These are phyloP conservation scores for Drosophila triauraria DNA, from an alignment of 1,140 invertebrate genomes.

Conservation along the genomic window DNA sequence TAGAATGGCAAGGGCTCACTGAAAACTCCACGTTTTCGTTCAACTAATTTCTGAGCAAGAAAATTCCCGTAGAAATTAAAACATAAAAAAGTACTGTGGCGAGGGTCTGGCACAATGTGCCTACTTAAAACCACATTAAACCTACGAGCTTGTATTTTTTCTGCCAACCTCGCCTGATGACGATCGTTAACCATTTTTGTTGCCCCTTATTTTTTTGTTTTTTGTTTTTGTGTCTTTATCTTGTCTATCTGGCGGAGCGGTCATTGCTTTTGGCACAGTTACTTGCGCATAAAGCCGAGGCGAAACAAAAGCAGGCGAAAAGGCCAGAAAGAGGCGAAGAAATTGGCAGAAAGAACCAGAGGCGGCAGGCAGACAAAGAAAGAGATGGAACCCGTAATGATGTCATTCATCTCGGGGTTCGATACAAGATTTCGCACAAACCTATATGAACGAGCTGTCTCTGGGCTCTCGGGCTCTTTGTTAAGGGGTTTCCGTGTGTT, in stretches of 20 bases:
- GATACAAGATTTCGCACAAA: conserved; percentile 44
- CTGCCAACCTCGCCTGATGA: conserved; percentile 23
- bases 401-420: conserved; percentile 75
- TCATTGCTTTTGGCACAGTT: conserved; percentile 72
- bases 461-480: conserved; percentile 2
- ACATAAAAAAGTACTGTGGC: conserved; percentile 35
- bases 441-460: conserved; percentile 6
- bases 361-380: conserved; percentile 34
- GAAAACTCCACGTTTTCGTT: conserved; percentile 7
- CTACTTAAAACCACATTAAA: conserved; percentile 72
- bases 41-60: conserved; percentile 21
- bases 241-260: conserved; percentile 53
- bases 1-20: neutral
- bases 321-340: conserved; percentile 14
- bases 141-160: conserved; percentile 20
- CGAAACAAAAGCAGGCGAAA: conserved; percentile 31
- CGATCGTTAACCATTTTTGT: conserved; percentile 41
- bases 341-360: conserved; percentile 38
- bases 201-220: conserved; percentile 8
- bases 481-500: conserved; percentile 37
- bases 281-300: conserved; percentile 48
- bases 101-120: conserved; percentile 30
- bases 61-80: conserved; percentile 37
- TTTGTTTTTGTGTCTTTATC: conserved; percentile 52
- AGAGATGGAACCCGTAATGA: conserved; percentile 56